Evolutionary conservation across 2,888 invertebrate species (phyloP).

Genomic region (Escarpia spicata): DNA sequence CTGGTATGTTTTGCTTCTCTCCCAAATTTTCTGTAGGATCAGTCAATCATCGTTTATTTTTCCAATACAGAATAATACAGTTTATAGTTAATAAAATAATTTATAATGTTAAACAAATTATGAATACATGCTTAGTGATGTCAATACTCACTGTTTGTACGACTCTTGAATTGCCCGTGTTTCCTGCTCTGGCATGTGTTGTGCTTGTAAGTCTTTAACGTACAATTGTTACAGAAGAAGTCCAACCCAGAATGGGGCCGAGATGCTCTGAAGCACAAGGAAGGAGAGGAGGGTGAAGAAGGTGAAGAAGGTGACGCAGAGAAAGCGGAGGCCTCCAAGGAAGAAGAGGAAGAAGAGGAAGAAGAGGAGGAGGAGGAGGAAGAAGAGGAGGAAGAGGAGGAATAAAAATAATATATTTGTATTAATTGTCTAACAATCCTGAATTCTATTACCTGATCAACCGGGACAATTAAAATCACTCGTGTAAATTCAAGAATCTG

Average conservation of each 20-base stretch:
- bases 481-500: background rate
- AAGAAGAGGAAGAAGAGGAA: slow-evolving; percentile 36
- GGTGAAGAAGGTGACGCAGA: slow-evolving; percentile 28
- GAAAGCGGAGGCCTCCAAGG: slow-evolving; percentile 30
- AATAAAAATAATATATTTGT: slow-evolving; percentile 13
- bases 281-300: slow-evolving; percentile 39
- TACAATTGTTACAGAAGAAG: slow-evolving; percentile 24
- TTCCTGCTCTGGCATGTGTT: background rate
- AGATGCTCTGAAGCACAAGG: slow-evolving; percentile 39
- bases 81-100: no score
- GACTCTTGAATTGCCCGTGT: background rate
- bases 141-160: background rate
- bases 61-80: no score
- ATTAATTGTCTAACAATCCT: background rate
- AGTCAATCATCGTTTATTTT: no score
- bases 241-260: slow-evolving; percentile 45
- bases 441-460: slow-evolving; percentile 12
- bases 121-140: background rate
- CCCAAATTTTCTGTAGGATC: background rate
- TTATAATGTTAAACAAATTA: no score
- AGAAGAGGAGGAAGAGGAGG: background rate
- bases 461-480: background rate
- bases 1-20: background rate
- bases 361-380: slow-evolving; percentile 12
- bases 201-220: background rate